Evolutionary conservation across 2,113 vertebrate genomes (phyloP), one percentile per base, ranked within the genome.

Genomic region (Thalassarche chlororhynchos): DNA sequence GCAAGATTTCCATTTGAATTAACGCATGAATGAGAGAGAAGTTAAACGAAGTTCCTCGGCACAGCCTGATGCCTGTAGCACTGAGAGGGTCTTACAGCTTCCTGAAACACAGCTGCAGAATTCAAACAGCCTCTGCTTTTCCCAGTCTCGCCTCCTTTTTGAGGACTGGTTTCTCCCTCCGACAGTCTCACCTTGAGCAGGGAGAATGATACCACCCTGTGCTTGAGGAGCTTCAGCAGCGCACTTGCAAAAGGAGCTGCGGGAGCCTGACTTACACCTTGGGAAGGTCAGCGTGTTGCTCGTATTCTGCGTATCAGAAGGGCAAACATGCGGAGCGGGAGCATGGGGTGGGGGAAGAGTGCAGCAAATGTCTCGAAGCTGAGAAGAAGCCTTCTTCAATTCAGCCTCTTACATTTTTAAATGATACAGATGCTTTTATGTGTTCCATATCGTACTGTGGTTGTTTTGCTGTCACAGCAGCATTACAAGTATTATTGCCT

Each of bases 241-340:
- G 2, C 14, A 2, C n/a, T 54, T 24, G 20, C 14, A 18, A 6
- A 40, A n/a, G 46, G 23, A 58, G 51, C 54, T 32, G 25, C 5
- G 34, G 9, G 12, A 76, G 29, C 75, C 32, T 17, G 62, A 5
- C 18, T 38, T 11, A 8, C 16, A 2, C 14, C 1, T 5, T 5
- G 46, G 29, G 68, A 46, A 62, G 13, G 13, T 44, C 51, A 20
- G 60, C 2, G 3, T 4, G 31, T 11, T 4, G 24, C 64, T 44
- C 5, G 0, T 6, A 1, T 65, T 40, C 38, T 13, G 10, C 3
- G 1, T 28, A 5, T 38, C 6, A 8, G 20, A 29, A 49, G 26
- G 64, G 46, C 46, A 23, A 9, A 57, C 3, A 23, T 25, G 34
- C 51, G 14, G 70, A 49, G 70, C 3, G 3, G 52, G 70, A 46